phyloP scores from a whole-genome alignment of 2,888 invertebrate genomes.

The Drosophila stalkeri region DNA sequence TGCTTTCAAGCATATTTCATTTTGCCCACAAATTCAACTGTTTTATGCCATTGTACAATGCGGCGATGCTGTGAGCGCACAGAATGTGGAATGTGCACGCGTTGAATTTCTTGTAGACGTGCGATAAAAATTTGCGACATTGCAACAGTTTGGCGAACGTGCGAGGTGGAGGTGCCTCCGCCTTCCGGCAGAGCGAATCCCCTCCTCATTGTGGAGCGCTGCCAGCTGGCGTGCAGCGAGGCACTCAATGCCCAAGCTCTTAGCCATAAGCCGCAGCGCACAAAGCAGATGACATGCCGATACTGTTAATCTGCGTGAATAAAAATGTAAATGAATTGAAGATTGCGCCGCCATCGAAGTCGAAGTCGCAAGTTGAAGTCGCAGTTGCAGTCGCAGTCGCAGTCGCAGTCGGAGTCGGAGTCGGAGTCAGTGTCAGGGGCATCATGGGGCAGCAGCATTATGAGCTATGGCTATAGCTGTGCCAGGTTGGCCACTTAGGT shows the following conservation, averaged over 20 bases:
- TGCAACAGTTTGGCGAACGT: slow-evolving; percentile 79
- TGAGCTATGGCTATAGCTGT: slow-evolving; percentile 71
- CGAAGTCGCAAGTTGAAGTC: neutral
- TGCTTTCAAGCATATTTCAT: neutral
- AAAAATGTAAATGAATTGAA: slow-evolving; percentile 84
- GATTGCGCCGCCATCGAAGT: slow-evolving; percentile 71
- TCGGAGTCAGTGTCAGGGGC: slow-evolving; percentile 41
- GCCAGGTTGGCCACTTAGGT: slow-evolving; percentile 51
- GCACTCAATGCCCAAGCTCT: slow-evolving; percentile 67
- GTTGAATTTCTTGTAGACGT: slow-evolving; percentile 83
- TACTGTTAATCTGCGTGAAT: slow-evolving; percentile 83
- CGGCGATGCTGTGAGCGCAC: slow-evolving; percentile 64
- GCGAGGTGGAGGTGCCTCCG: slow-evolving; percentile 43
- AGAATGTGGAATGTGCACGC: slow-evolving; percentile 82
- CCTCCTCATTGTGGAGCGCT: slow-evolving; percentile 28
- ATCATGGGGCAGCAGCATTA: slow-evolving; percentile 59
- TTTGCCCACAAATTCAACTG: neutral
- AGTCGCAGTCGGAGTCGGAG: neutral
- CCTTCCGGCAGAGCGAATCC: slow-evolving; percentile 8
- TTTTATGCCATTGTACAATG: slow-evolving; percentile 39
- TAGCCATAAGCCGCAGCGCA: slow-evolving; percentile 74
- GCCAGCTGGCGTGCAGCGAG: slow-evolving; percentile 50
- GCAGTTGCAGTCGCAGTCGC: neutral
- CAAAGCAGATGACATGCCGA: slow-evolving; percentile 81
- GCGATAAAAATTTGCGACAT: slow-evolving; percentile 84